Evolutionary conservation across 2,797 vertebrate genomes (phyloP), one percentile per base, ranked within the genome.

Genomic region (Amazonetta brasiliensis): DNA sequence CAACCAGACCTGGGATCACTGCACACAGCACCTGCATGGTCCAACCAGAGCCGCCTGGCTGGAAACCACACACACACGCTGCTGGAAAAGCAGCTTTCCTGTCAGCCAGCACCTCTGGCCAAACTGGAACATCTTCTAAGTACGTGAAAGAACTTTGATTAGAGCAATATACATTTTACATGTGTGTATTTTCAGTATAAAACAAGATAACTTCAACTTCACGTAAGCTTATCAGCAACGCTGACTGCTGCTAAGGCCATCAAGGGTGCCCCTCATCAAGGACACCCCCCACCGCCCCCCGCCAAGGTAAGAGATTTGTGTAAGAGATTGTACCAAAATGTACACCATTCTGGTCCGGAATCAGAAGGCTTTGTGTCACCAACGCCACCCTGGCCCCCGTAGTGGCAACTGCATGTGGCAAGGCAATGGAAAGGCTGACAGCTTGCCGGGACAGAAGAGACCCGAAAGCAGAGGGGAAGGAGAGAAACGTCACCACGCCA

Each of bases 371-470:
- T 60, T 41, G 25, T 37, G 30, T 37, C 68, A 54, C 12, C 39
- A 63, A 1, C 3, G 0, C 31, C 71, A 84, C 26, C 37, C 64
- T 2, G 3, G 16, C 56, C 55, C 8, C 56, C 2, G 0, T 8
- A 54, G 13, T 0, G 1, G 8, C 18, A 31, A 68, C 18, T 25
- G 64, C 21, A 35, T 31, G 56, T 15, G 33, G 68, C 30, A 33
- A 67, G 31, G 52, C 41, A n/a, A 52, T 25, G 60, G 30, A 63
- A 82, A 78, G n/a, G 21, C 72, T 2, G 3, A 16, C 48, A 44
- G 39, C 48, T 79, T n/a, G 8, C 23, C 1, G 0, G 63, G n/a
- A 44, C 12, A 12, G 82, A 55, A 78, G 56, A 92, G 80, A 84
- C 37, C 26, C 35, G 8, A 18, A 55, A 91, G 55, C 25, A 82